Evolutionary conservation across 2,888 invertebrate genomes (phyloP), one percentile per base, ranked within the genome.

Genomic region (Biston stratarius): DNA sequence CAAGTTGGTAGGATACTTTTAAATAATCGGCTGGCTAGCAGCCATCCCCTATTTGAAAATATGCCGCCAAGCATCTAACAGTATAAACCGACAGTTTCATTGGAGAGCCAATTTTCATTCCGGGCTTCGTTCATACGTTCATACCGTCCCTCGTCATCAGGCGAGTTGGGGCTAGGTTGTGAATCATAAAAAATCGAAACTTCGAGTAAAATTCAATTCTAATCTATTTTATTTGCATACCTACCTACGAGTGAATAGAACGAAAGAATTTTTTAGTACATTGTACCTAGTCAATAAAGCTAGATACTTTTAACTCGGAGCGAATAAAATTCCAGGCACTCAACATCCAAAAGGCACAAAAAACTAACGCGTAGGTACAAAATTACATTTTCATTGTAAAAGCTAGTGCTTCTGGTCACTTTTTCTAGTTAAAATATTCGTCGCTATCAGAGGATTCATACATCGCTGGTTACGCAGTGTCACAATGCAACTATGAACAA

Each of bases 401-500:
- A 75, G 75, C 72, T 77, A 74, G 79, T 81, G 77, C 67, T 69
- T 74, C 73, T 73, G 78, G 78, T 77, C 79, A 78, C 76, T 81
- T 81, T 81, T 83, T 82, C 85, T 86, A 86, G 79, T 88, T 83
- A 84, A 90, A 87, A 86, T 86, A 88, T 88, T 87, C 83, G 83
- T 73, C 83, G 79, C 81, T 89, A 90, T 91, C 90, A 82, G 87
- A 84, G 92, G 90, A 91, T 89, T 89, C 83, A 88, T 87, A 90
- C 91, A 87, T 86, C 84, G 86, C 84, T 89, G 90, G 79, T 77
- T 81, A 80, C 81, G 85, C 85, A 78, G 84, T 80, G 82, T 80
- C 84, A 88, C 88, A 90, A 87, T 90, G 87, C 86, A 82, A 80
- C 87, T 85, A 90, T 87, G 88, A 89, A 90, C 82, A 91, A 89